phyloP scores from a whole-genome alignment of 2,888 invertebrate genomes.

The Eristalis pertinax region DNA sequence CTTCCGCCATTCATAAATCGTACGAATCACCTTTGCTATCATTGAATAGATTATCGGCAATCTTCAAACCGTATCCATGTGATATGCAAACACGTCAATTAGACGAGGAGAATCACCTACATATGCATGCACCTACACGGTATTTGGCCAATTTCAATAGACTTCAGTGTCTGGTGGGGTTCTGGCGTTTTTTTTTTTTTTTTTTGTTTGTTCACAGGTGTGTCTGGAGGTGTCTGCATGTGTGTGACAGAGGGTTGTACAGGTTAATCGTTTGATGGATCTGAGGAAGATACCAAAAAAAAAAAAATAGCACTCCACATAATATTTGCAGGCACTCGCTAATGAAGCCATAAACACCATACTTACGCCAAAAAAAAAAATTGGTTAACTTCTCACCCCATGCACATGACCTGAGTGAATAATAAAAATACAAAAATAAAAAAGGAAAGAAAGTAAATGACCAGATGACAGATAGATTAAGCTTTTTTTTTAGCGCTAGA shows the following conservation, averaged over 20 bases:
- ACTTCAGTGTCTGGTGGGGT: constrained; percentile 23
- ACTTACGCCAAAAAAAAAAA: constrained; percentile 9
- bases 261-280: constrained; percentile 15
- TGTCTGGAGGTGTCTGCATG: too few species aligned
- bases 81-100: constrained; percentile 22
- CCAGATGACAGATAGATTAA: background rate
- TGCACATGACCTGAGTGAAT: constrained; percentile 19
- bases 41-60: constrained; percentile 13
- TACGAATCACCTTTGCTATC: constrained; percentile 7
- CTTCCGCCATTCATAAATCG: constrained; percentile 34
- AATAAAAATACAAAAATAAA: background rate
- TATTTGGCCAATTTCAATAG: background rate
- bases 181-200: too few species aligned
- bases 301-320: too few species aligned
- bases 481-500: constrained; percentile 1
- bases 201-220: background rate
- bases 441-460: constrained; percentile 10
- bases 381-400: constrained; percentile 33
- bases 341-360: constrained; percentile 44
- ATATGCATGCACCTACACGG: background rate
- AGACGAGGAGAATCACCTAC: background rate
- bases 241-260: background rate
- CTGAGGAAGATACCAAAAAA: constrained; percentile 2
- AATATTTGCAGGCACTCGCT: constrained; percentile 23
- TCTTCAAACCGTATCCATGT: background rate